phyloP scores from a whole-genome alignment of 2,113 vertebrate genomes.

The Thinocorus orbignyianus region DNA sequence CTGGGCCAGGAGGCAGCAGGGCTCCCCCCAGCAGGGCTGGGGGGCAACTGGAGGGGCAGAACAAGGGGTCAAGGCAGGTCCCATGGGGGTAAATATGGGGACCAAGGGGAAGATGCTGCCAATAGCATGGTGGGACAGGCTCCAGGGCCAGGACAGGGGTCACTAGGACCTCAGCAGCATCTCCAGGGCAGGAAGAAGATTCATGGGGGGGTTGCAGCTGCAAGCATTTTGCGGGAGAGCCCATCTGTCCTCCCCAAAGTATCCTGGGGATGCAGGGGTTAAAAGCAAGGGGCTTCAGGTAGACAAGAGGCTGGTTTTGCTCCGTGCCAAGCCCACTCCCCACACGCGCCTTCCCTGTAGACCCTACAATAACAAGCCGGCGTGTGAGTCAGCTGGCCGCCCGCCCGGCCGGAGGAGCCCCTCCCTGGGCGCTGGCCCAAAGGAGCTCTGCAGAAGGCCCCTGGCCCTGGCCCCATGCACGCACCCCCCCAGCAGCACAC shows the following conservation, averaged over 20 bases:
- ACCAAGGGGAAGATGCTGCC: not conserved
- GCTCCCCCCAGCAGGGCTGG: too few relatives aligned
- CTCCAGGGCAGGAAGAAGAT: not conserved
- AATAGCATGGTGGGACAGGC: not conserved
- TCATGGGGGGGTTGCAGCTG: not conserved
- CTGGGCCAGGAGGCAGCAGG: not conserved
- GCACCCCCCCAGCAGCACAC: not conserved
- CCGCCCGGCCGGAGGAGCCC: slow-evolving; percentile 50
- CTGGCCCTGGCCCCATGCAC: slow-evolving; percentile 18
- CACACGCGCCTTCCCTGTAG: not conserved
- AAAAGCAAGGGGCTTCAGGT: slow-evolving; percentile 2
- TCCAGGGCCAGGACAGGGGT: not conserved
- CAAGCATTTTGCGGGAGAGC: not conserved
- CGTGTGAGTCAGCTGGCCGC: slow-evolving; percentile 57
- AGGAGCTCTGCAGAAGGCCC: slow-evolving; percentile 41
- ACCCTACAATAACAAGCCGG: slow-evolving; percentile 36
- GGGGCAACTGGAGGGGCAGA: not conserved
- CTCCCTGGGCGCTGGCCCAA: slow-evolving; percentile 63
- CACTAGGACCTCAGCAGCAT: not conserved
- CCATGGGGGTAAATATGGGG: not conserved
- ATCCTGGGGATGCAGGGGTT: not conserved
- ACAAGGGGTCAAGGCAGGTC: not conserved
- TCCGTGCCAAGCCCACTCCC: slow-evolving; percentile 38
- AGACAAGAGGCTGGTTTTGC: not conserved
- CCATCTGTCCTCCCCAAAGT: not conserved